Base-by-base conservation (phyloP, 2,888 invertebrate genomes). In the Mesorhabditis spiculigera region DNA sequence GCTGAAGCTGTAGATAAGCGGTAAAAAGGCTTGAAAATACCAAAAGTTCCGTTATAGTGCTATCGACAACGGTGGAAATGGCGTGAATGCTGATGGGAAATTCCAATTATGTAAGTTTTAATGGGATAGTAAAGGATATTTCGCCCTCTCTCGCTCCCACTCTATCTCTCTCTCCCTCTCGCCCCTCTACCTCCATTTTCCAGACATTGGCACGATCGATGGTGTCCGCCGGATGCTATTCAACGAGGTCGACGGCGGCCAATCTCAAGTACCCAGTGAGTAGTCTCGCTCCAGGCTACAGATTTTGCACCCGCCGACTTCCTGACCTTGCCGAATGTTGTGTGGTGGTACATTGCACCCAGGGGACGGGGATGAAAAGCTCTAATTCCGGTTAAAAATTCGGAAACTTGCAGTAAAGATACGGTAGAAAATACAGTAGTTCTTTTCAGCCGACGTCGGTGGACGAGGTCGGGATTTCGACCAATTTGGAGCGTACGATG, bases 401-500 rank as follows among this genome's bases (percentile, higher is more conserved):
- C 28, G 28, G 28, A 28, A 28, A 28, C 28, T 28, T 28, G 3
- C 28, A 1, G 28, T 28, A 28, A 28, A 28, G 28, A 28, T 28
- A 28, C 28, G 28, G 28, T 28, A 28, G 28, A 28, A 28, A 28
- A 28, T 1, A 28, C 28, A 28, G 28, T 28, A 28, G 28, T 3
- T 28, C 28, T 43, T 71, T 76, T 43, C 69, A 75, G 75, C 75
- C 10, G 76, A 80, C 64, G 71, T 71, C 69, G 73, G 73, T 16
- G 71, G 71, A 43, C 58, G 58, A 50, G 58, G 58, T 50, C 71
- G 73, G 58, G 42, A 69, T 0, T 61, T 71, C 4, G 77, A 78
- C 68, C 78, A 74, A 4, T 83, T 83, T 67, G 81, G 80, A 45
- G 80, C 82, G 16, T 84, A 84, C 70, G 84, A 84, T 67, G 84